These are phyloP conservation scores for Drosophila paranaensis DNA, from an alignment of 2,888 invertebrate species.

Conservation along the genomic window DNA sequence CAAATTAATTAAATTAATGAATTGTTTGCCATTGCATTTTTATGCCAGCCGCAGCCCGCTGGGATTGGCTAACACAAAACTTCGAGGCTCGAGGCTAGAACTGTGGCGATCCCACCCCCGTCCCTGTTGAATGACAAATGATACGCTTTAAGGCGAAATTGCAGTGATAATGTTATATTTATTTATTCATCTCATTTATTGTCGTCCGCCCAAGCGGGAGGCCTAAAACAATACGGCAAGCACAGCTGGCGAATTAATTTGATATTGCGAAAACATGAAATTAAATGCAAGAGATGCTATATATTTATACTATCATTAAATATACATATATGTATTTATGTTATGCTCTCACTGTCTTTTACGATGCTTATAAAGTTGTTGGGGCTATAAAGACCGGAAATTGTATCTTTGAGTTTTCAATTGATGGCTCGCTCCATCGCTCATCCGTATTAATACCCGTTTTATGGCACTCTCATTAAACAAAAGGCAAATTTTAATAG, in stretches of 20 bases:
- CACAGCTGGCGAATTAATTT: constrained; percentile 66
- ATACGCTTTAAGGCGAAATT: constrained; percentile 31
- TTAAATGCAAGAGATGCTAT: constrained; percentile 9
- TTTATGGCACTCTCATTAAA: constrained; percentile 50
- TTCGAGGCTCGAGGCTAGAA: constrained; percentile 6
- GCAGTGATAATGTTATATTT: constrained; percentile 55
- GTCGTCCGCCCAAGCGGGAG: background rate
- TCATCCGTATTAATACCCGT: background rate
- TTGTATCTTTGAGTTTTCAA: background rate
- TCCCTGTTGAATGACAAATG: constrained; percentile 53
- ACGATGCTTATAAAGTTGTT: constrained; percentile 65
- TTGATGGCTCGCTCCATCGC: background rate
- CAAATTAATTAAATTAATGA: constrained; percentile 84
- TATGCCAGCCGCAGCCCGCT: constrained; percentile 31
- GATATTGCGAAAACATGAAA: constrained; percentile 28
- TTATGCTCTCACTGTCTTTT: constrained; percentile 41
- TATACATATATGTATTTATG: constrained; percentile 7
- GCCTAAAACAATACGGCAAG: constrained; percentile 1
- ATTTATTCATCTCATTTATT: constrained; percentile 37
- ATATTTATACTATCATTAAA: background rate
- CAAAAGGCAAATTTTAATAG: constrained; percentile 23
- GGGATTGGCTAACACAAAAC: constrained; percentile 51
- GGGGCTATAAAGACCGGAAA: constrained; percentile 18
- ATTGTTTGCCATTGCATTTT: constrained; percentile 76
- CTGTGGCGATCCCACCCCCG: background rate